Evolutionary conservation across 2,797 vertebrate species (phyloP).

Genomic region (Myotis vivesi): DNA sequence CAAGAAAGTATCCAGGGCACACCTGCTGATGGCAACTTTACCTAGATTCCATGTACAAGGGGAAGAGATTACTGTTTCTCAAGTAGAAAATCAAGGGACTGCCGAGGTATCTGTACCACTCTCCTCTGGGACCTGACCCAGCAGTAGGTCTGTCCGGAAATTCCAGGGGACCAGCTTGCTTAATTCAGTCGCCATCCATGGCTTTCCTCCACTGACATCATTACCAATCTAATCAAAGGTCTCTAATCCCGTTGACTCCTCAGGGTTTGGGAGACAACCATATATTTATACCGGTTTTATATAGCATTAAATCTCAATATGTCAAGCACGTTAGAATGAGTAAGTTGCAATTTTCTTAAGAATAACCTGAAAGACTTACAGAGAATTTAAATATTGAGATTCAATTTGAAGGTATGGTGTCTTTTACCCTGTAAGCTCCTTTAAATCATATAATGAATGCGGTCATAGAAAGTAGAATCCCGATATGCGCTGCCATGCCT

Average conservation of each 20-base stretch:
- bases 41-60: not conserved
- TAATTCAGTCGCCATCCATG: fast-evolving
- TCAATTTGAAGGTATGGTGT: slow-evolving; percentile 25
- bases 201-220: not conserved
- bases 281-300: not conserved
- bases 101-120: not conserved
- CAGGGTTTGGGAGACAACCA: not conserved
- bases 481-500: not conserved
- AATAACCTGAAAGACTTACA: not conserved
- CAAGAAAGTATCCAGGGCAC: not conserved
- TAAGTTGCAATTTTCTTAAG: slow-evolving; percentile 33
- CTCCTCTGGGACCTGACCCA: not conserved
- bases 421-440: slow-evolving; percentile 54
- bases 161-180: not conserved
- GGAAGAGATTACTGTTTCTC: not conserved
- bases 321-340: not conserved
- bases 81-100: not conserved
- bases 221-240: not conserved
- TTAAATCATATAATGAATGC: slow-evolving; percentile 71
- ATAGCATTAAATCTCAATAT: not conserved
- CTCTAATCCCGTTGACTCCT: not conserved
- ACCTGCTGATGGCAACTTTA: not conserved
- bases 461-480: slow-evolving; percentile 48
- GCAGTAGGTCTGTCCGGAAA: not conserved
- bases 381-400: slow-evolving; percentile 24